Evolutionary conservation across 2,888 invertebrate genomes (phyloP), one percentile per base, ranked within the genome.

Genomic region (Chymomyza fuscimana): DNA sequence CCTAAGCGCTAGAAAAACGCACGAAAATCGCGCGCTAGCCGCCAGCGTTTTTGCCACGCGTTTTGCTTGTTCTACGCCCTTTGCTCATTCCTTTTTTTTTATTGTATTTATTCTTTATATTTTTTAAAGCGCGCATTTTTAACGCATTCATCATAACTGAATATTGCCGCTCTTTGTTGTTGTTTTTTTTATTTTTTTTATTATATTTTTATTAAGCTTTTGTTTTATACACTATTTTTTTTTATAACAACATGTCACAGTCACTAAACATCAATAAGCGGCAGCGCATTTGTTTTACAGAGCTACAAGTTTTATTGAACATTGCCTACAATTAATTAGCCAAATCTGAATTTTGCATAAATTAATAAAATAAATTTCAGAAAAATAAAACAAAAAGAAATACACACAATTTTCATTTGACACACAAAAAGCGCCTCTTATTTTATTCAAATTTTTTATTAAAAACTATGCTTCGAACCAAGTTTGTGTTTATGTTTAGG

Each of bases 331-430:
- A 85, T 86, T 85, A 85, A 85, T 85, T 85, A 86, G 80, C 19
- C 75, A 78, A 85, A 85, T 82, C 85, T 81, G 81, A 80, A 80
- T 86, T 86, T 85, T 86, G 85, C 86, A 86, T 85, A 86, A 81
- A 86, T 86, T 86, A 85, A 82, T 76, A 76, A 76, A 22, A 84
- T 73, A 46, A 25, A 80, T 77, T 80, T 80, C 77, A 78, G 16
- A 51, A 51, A 16, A 51, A 51, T 5, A 51, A 51, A 16, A 51
- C 6, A 16, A 52, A 52, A 32, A 32, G 15, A 12, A 32, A 32
- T 7, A 62, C 46, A 19, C 54, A 29, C 25, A 19, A 52, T 67
- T 54, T 63, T 50, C 51, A 51, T 58, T 62, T 67, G 72, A 70
- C 79, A 73, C 76, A 65, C 51, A 58, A 78, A 32, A 69, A 72